Evolutionary conservation across 2,888 invertebrate genomes (phyloP).

Genomic region (Encarsia formosa): DNA sequence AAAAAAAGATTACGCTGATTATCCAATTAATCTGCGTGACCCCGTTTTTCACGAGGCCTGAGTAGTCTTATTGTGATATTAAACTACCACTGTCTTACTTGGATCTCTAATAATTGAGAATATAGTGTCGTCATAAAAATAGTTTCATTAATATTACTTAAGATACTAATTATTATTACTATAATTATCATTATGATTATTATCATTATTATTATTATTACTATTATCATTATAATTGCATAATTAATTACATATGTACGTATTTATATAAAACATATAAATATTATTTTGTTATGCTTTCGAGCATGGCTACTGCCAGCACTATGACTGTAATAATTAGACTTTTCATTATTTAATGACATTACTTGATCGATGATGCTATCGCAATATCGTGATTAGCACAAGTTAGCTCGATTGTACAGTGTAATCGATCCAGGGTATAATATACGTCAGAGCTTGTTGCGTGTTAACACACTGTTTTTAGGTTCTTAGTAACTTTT

Average conservation of each 20-base stretch:
- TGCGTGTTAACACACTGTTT: conserved; percentile 16
- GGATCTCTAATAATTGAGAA: conserved; percentile 51
- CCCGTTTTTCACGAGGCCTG: conserved; percentile 47
- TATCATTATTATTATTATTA: conserved; percentile 26
- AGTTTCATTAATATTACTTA: conserved; percentile 41
- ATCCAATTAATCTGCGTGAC: conserved; percentile 29
- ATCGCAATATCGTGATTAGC: conserved; percentile 19
- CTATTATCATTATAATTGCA: conserved; percentile 12
- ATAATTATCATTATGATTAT: conserved; percentile 21
- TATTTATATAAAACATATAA: conserved; percentile 20
- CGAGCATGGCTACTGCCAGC: conserved; percentile 32
- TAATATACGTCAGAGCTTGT: conserved; percentile 16
- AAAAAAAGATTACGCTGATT: conserved; percentile 27
- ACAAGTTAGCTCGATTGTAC: conserved; percentile 20
- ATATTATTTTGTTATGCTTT: conserved; percentile 32
- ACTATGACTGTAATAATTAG: conserved; percentile 27
- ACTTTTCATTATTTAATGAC: conserved; percentile 26
- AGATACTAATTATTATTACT: conserved; percentile 31
- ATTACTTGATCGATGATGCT: conserved; percentile 22
- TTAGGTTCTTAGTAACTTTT: conserved; percentile 21
- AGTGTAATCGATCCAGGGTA: conserved; percentile 25
- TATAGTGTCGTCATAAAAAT: conserved; percentile 40
- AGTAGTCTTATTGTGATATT: conserved; percentile 53
- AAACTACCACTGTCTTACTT: conserved; percentile 53
- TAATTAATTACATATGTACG: conserved; percentile 18